A percentile compares a stretch with the other conserved stretches of the same genome.
Conservation (phyloP, 2,113 vertebrate species). For the Callospermophilus lateralis region DNA sequence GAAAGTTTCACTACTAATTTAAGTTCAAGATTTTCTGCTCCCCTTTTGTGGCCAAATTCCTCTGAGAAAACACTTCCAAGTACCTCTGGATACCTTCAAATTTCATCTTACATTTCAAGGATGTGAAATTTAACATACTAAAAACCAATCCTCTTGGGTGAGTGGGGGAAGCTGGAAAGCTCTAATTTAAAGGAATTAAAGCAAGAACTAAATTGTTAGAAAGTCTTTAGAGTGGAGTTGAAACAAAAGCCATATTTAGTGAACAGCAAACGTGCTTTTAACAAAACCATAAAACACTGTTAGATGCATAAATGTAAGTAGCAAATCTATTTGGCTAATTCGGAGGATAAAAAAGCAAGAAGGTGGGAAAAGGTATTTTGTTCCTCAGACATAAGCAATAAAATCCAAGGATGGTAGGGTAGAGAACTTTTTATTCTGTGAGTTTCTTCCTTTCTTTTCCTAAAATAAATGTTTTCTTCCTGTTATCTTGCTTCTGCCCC, state of each 20-base stretch:
- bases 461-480: slow-evolving; percentile 83
- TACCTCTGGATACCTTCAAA: slow-evolving; percentile 61
- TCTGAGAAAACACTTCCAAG: slow-evolving; percentile 17
- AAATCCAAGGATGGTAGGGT: slow-evolving; percentile 64
- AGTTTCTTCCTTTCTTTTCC: slow-evolving; percentile 71
- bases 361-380: not conserved
- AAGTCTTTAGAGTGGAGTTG: slow-evolving; percentile 26
- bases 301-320: slow-evolving; percentile 15
- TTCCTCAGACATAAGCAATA: not conserved
- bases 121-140: slow-evolving; percentile 7
- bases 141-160: not conserved
- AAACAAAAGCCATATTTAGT: slow-evolving; percentile 27
- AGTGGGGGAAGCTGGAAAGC: not conserved
- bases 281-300: not conserved
- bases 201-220: slow-evolving; percentile 43
- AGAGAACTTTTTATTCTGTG: slow-evolving; percentile 78
- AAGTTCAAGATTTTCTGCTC: slow-evolving; percentile 41
- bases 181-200: slow-evolving; percentile 64
- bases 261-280: slow-evolving; percentile 14
- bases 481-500: slow-evolving; percentile 76
- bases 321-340: slow-evolving; percentile 36
- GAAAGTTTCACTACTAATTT: slow-evolving; percentile 57
- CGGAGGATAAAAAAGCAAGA: slow-evolving; percentile 63
- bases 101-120: slow-evolving; percentile 4
- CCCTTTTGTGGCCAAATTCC: slow-evolving; percentile 36